Percentiles rank a stretch among this genome's conserved stretches.
These are phyloP conservation scores for Drosophila obscura DNA, from an alignment of 1,140 invertebrate genomes.

Conservation along the genomic window DNA sequence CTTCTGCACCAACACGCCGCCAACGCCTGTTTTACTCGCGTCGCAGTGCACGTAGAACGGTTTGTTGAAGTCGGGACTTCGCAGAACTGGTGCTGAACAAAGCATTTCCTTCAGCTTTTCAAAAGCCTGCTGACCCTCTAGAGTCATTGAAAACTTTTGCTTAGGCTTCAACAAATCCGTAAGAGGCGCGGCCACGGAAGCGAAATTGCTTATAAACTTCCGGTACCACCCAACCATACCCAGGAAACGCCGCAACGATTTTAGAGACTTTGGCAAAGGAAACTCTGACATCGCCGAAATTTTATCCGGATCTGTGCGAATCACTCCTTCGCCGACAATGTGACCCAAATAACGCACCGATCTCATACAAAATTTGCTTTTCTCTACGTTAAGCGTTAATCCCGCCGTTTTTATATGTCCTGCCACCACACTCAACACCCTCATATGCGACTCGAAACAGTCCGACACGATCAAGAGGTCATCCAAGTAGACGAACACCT, in stretches of 20 bases:
- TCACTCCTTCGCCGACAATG: constrained; percentile 12
- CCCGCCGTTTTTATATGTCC: not conserved
- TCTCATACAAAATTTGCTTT: constrained; percentile 15
- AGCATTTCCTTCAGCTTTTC: not conserved
- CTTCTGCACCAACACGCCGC: not conserved
- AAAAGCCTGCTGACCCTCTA: not conserved
- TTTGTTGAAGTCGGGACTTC: not conserved
- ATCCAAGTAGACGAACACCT: constrained; percentile 4
- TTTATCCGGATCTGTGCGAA: not conserved
- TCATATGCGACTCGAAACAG: not conserved
- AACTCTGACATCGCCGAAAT: not conserved
- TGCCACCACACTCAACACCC: not conserved
- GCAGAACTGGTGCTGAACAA: not conserved
- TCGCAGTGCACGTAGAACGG: not conserved
- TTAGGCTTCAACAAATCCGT: not conserved
- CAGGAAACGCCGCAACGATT: not conserved
- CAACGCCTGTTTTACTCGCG: not conserved
- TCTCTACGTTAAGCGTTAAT: constrained; percentile 10
- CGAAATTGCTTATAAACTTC: not conserved
- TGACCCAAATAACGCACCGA: constrained; percentile 5
- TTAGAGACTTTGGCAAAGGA: not conserved
- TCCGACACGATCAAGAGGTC: constrained; percentile 7
- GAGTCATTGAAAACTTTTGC: not conserved
- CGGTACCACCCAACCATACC: constrained; percentile 1
- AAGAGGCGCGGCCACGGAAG: not conserved